These are phyloP conservation scores for Myotis yumanensis DNA, from an alignment of 2,113 vertebrate genomes.

Conservation along the genomic window DNA sequence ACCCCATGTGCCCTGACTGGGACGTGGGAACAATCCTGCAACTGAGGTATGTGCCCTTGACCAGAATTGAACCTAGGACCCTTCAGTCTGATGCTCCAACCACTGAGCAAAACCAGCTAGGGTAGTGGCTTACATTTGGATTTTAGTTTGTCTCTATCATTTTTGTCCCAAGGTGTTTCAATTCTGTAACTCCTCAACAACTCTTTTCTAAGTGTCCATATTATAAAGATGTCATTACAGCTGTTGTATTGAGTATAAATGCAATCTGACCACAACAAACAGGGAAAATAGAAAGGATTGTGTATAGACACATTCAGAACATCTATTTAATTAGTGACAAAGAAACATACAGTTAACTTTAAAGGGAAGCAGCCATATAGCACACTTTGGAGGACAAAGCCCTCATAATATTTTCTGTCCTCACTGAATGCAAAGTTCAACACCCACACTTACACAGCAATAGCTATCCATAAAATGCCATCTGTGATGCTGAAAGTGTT, in stretches of 20 bases:
- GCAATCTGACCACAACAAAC: constrained; percentile 63
- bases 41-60: too few relatives aligned
- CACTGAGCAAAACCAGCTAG: too few relatives aligned
- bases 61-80: too few relatives aligned
- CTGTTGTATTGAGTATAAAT: constrained; percentile 59
- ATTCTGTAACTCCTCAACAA: constrained; percentile 58
- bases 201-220: constrained; percentile 67
- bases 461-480: constrained; percentile 62
- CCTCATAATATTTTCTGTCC: constrained; percentile 51
- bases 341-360: constrained; percentile 78
- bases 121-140: constrained; percentile 22
- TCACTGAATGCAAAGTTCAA: constrained; percentile 68
- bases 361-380: constrained; percentile 71
- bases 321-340: constrained; percentile 78
- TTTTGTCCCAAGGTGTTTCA: constrained; percentile 72
- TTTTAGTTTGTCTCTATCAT: constrained; percentile 68
- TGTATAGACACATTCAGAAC: constrained; percentile 45
- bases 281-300: constrained; percentile 54
- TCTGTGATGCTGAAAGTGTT: constrained; percentile 58
- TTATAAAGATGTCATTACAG: constrained; percentile 72
- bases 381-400: constrained; percentile 72
- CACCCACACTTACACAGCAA: constrained; percentile 48
- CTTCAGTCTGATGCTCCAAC: too few relatives aligned
- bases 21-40: too few relatives aligned
- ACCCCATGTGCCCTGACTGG: too few relatives aligned